These are phyloP conservation scores for Drosophila prolongata DNA, from an alignment of 2,888 invertebrate species.

Conservation along the genomic window DNA sequence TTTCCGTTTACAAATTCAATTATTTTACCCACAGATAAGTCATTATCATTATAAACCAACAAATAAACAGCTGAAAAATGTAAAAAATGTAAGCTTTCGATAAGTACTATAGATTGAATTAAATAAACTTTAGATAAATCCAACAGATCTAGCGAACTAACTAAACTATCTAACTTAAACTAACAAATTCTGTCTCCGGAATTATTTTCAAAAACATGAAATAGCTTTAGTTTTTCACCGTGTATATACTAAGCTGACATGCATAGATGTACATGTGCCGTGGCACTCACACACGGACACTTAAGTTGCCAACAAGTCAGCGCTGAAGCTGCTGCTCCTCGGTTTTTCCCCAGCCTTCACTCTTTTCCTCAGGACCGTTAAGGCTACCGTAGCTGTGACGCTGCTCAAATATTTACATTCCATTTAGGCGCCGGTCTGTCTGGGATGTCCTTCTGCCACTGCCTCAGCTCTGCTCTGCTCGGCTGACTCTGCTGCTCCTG, in stretches of 20 bases:
- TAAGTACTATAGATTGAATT: too few species aligned
- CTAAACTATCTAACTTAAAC: too few species aligned
- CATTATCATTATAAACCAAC: too few species aligned
- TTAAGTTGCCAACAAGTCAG: slow-evolving; percentile 57
- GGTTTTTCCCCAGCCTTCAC: slow-evolving; percentile 31
- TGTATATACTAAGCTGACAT: slow-evolving; percentile 18
- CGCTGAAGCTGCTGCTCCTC: slow-evolving; percentile 19
- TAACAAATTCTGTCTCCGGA: too few species aligned
- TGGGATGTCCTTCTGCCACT: slow-evolving; percentile 35
- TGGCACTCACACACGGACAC: slow-evolving; percentile 35
- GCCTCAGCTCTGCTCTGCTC: neutral
- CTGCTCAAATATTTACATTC: slow-evolving; percentile 79
- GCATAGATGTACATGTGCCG: slow-evolving; percentile 23
- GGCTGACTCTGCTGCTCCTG: slow-evolving; percentile 29
- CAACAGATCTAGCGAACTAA: too few species aligned
- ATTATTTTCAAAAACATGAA: too few species aligned
- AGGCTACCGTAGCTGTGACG: slow-evolving; percentile 56
- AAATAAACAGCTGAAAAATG: too few species aligned
- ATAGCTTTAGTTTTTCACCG: neutral
- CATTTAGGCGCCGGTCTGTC: slow-evolving; percentile 70
- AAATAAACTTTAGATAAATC: too few species aligned
- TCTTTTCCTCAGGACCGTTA: slow-evolving; percentile 39
- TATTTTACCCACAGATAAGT: too few species aligned
- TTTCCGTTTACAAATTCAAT: too few species aligned
- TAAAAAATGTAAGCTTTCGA: too few species aligned